Conservation (phyloP, 2,888 invertebrate species). For the Ophioninae sp. region DNA sequence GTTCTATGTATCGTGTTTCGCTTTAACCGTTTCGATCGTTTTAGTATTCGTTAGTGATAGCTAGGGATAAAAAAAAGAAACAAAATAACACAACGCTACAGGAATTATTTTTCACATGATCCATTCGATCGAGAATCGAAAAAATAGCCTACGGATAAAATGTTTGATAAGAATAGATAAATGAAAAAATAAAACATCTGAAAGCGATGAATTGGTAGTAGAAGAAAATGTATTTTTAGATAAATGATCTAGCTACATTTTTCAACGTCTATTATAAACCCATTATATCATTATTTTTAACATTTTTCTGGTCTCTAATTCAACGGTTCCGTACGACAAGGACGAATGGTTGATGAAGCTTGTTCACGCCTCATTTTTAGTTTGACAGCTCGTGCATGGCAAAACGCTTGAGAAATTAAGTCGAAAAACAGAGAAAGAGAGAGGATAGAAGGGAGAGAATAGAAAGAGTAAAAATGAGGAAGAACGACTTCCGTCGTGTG, state of each 20-base stretch:
- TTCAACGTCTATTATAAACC: neutral
- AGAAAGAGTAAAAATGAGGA: slow-evolving; percentile 32
- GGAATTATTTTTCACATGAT: neutral
- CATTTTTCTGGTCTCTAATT: neutral
- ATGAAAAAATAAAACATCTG: neutral
- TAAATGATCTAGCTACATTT: neutral
- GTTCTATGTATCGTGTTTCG: neutral
- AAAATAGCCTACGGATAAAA: neutral
- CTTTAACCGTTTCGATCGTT: neutral
- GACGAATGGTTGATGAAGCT: slow-evolving; percentile 41
- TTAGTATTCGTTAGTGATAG: neutral
- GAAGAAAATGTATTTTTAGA: neutral
- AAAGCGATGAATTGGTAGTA: neutral
- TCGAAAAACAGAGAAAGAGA: slow-evolving; percentile 11
- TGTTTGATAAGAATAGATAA: no score
- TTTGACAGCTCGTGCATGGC: slow-evolving; percentile 34
- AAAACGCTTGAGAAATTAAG: slow-evolving; percentile 33
- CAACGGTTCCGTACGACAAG: slow-evolving; percentile 9
- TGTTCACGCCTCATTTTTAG: slow-evolving; percentile 39
- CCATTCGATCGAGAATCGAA: neutral
- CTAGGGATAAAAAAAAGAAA: neutral
- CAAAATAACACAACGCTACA: neutral
- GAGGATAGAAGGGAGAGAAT: neutral
- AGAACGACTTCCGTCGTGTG: slow-evolving; percentile 47
- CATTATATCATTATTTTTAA: neutral